These are phyloP conservation scores for Phasia obesa DNA, from an alignment of 2,888 invertebrate genomes.

Conservation along the genomic window DNA sequence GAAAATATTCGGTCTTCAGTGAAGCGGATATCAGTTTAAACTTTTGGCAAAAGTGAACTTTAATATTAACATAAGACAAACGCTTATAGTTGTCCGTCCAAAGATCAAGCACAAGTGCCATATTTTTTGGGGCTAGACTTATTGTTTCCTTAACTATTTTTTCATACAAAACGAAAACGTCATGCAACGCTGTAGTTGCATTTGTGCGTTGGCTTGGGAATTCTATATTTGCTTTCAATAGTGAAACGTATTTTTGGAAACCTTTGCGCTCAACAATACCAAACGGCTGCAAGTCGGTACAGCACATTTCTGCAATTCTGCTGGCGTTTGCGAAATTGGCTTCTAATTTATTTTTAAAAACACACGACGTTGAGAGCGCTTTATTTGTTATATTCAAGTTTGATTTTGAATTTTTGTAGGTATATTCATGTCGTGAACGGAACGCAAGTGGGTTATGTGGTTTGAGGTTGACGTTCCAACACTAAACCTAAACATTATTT, in stretches of 20 bases:
- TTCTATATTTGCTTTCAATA: not conserved
- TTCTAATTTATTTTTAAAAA: slow-evolving; percentile 37
- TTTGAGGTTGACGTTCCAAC: slow-evolving; percentile 6
- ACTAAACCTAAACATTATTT: slow-evolving; percentile 20
- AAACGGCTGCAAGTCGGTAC: slow-evolving; percentile 17
- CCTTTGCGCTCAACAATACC: slow-evolving; percentile 16
- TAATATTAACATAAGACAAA: slow-evolving; percentile 26
- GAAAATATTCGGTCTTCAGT: slow-evolving; percentile 33
- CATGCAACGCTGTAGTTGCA: slow-evolving; percentile 11
- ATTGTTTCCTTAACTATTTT: not conserved
- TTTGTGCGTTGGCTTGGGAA: not conserved
- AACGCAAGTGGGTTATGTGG: not conserved
- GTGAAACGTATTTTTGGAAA: slow-evolving; percentile 19
- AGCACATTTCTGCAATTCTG: slow-evolving; percentile 32
- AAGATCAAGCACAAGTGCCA: slow-evolving; percentile 21
- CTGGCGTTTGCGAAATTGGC: slow-evolving; percentile 19
- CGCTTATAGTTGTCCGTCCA: slow-evolving; percentile 26
- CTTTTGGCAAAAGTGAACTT: slow-evolving; percentile 26
- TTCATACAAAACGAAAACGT: too few species aligned
- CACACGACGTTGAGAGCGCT: slow-evolving; percentile 5
- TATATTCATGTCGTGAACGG: slow-evolving; percentile 12
- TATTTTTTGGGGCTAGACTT: not conserved
- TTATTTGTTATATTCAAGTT: slow-evolving; percentile 11
- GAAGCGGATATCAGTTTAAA: slow-evolving; percentile 4
- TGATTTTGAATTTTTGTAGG: not conserved